Evolutionary conservation across 2,113 vertebrate genomes (phyloP).

Genomic region (Thunnus thynnus): DNA sequence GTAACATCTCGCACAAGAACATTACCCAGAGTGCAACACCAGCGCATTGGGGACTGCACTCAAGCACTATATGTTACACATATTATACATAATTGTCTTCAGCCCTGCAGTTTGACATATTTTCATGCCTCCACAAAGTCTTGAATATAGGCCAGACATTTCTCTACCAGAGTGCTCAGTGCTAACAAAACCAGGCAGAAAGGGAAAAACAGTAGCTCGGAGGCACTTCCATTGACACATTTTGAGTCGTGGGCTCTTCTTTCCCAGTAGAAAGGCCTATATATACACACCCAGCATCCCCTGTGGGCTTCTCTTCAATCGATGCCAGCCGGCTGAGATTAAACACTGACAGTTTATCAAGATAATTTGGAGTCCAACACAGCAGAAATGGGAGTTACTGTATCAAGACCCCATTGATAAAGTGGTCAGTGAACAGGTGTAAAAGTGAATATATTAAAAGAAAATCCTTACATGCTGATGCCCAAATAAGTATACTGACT

Average conservation of each 20-base stretch:
- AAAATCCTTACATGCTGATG: slow-evolving; percentile 1
- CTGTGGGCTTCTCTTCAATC: slow-evolving; percentile 53
- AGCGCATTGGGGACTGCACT: neutral
- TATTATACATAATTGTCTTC: slow-evolving; percentile 45
- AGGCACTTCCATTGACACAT: slow-evolving; percentile 70
- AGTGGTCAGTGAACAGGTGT: neutral
- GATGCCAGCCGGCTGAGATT: slow-evolving; percentile 54
- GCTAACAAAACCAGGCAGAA: slow-evolving; percentile 36
- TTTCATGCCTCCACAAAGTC: slow-evolving; percentile 56
- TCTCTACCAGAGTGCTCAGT: slow-evolving; percentile 43
- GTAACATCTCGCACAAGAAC: neutral
- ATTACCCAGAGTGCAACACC: slow-evolving; percentile 12
- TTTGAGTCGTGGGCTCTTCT: slow-evolving; percentile 54
- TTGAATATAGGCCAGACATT: slow-evolving; percentile 73
- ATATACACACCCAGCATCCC: slow-evolving; percentile 45
- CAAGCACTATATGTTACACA: slow-evolving; percentile 9
- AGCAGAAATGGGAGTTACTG: slow-evolving; percentile 1
- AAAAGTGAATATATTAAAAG: slow-evolving; percentile 20
- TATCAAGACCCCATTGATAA: slow-evolving; percentile 41
- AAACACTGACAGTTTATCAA: slow-evolving; percentile 53
- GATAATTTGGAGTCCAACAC: slow-evolving; percentile 40
- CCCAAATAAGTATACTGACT: neutral
- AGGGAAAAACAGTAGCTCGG: slow-evolving; percentile 46
- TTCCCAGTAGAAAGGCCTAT: slow-evolving; percentile 44
- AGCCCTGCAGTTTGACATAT: slow-evolving; percentile 63